Evolutionary conservation across 2,113 vertebrate genomes (phyloP), one percentile per base, ranked within the genome.

Genomic region (Amia ocellicauda): DNA sequence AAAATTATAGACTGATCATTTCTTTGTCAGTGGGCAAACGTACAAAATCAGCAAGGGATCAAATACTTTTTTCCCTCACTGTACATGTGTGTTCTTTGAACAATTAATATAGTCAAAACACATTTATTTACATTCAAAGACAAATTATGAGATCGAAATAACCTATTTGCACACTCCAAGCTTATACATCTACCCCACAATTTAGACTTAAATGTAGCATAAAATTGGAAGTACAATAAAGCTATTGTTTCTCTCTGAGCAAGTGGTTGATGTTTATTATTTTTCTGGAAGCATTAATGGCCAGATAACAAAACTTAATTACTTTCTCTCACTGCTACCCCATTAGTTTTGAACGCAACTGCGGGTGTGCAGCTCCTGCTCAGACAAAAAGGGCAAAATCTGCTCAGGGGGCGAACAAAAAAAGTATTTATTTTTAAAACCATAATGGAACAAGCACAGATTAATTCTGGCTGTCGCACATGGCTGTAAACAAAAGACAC

Each of bases 221-320:
- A 36, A 36, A 7, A 36, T 36, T 5, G 1, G 31, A 36, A 36
- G 5, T 36, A 11, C 11, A 11, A 36, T 36, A 11, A 2, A 1
- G 2, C 3, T 22, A 22, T 54, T n/a, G n/a, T n/a, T 22, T 54
- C 10, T 24, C 22, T 24, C 22, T 23, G 22, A 54, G n/a, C 24
- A 24, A 47, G 45, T 20, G 22, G 13, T 24, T 24, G 22, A 24
- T 54, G 22, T 24, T 22, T 54, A 7, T 9, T 27, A 16, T 49
- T 61, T 61, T 49, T 27, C 59, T 29, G 16, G 24, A 54, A 42
- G 13, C 42, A 58, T 59, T 54, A 59, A 61, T 28, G 60, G 24
- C 47, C 29, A 73, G 45, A 36, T 76, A 70, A 71, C 63, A 55
- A 70, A 66, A 53, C 74, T 64, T 76, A 74, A 76, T 70, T 80